Evolutionary conservation across 2,888 invertebrate genomes (phyloP).

Genomic region (Limnephilus marmoratus): DNA sequence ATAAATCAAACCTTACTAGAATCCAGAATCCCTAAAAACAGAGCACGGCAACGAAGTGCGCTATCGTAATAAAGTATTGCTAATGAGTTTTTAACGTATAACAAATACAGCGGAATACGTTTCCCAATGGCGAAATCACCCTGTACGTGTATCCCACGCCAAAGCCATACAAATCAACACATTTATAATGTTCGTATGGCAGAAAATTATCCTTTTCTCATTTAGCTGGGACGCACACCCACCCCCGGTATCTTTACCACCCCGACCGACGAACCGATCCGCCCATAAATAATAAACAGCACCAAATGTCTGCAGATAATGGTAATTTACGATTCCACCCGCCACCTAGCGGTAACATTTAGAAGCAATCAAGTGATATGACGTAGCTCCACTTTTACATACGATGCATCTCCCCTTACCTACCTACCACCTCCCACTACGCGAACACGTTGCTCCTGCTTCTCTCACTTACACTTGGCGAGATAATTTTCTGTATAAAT

Average conservation of each 20-base stretch:
- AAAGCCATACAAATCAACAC: slow-evolving; percentile 63
- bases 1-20: not conserved
- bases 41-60: not conserved
- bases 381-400: slow-evolving; percentile 65
- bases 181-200: slow-evolving; percentile 65
- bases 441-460: slow-evolving; percentile 8
- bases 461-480: slow-evolving; percentile 40
- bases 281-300: slow-evolving; percentile 79
- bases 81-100: slow-evolving; percentile 40
- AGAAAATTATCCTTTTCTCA: slow-evolving; percentile 67
- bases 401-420: slow-evolving; percentile 61
- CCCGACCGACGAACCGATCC: slow-evolving; percentile 70
- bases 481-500: slow-evolving; percentile 62
- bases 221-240: slow-evolving; percentile 63
- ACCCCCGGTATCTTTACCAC: slow-evolving; percentile 53
- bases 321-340: slow-evolving; percentile 75
- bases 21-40: not conserved
- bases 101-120: slow-evolving; percentile 32
- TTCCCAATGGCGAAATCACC: slow-evolving; percentile 38
- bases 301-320: slow-evolving; percentile 77
- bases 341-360: slow-evolving; percentile 67
- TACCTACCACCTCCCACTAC: not conserved
- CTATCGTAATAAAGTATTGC: slow-evolving; percentile 30
- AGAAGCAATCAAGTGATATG: slow-evolving; percentile 67
- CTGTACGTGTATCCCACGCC: slow-evolving; percentile 42